Base-by-base conservation (phyloP, 2,113 vertebrate genomes). In the Erinaceus europaeus region DNA sequence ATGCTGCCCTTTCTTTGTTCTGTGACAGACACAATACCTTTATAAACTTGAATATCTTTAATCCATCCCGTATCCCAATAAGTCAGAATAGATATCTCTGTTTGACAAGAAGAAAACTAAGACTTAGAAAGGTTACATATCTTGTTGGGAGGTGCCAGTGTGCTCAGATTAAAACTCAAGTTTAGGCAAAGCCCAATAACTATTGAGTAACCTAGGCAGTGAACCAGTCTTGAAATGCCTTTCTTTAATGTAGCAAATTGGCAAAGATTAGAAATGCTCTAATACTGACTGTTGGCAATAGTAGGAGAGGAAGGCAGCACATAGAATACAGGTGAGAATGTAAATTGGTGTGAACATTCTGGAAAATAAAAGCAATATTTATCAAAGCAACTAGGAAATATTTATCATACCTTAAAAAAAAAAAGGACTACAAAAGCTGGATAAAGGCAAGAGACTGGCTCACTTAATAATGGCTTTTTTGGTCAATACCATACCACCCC, bases 341-440 rank as follows among this genome's bases (percentile, higher is more conserved):
- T 21, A 84, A 84, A 84, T 75, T 42, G 46, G 64, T 57, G 38
- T 81, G 55, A n/a, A 50, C 17, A 12, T 74, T 36, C 69, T 57
- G 53, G 84, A 87, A 91, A 91, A 52, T 38, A 80, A 20, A 10
- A 77, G 53, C 53, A 89, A 61, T 88, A 76, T 86, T 86, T 84
- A 38, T 25, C 36, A n/a, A 62, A 84, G 55, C 9, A 57, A 23
- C 25, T 57, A 20, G n/a, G n/a, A n/a, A n/a, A n/a, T n/a, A n/a
- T n/a, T n/a, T n/a, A n/a, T n/a, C n/a, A n/a, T n/a, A n/a, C n/a
- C n/a, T n/a, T n/a, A n/a, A n/a, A n/a, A n/a, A n/a, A n/a, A n/a
- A n/a, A n/a, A n/a, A n/a, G n/a, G n/a, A n/a, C n/a, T n/a, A n/a
- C n/a, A n/a, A n/a, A n/a, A n/a, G n/a, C n/a, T n/a, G n/a, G n/a